Evolutionary conservation across 1,140 invertebrate genomes (phyloP), one percentile per base, ranked within the genome.

Genomic region (Harpegnathos saltator): DNA sequence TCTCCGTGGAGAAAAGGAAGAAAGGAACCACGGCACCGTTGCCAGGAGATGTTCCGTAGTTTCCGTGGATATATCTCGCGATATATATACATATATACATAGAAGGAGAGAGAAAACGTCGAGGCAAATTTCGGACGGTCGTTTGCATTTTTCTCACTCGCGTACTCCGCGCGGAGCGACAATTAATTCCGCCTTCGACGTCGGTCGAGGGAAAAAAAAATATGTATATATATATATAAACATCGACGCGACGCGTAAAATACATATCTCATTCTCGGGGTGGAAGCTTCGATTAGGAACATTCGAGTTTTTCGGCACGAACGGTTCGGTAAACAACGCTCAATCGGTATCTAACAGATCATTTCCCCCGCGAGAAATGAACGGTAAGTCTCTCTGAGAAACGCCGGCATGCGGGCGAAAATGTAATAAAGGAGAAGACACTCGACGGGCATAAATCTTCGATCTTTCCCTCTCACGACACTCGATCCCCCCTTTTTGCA

Each of bases 401-500:
- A 59, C 61, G 74, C 24, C 54, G 74, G 14, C 26, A 61, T 66
- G 62, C 74, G 54, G 62, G 50, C n/a, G 38, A 80, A 83, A 77
- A 78, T 68, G 82, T 83, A 83, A 83, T 83, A 83, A 83, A 80
- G 26, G 22, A 38, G 24, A 61, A 68, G 73, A 66, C 24, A 50
- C 22, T 68, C 12, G 52, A 78, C 66, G 17, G 38, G 62, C 56
- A 83, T 83, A 83, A 83, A 78, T 78, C 62, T 33, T 80, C 81
- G 62, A 78, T 83, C 62, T 63, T 83, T 68, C 24, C 12, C 63
- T 83, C 58, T 61, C 19, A 38, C 62, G 74, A 58, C 24, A 48
- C 48, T 63, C 38, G 48, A 63, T 33, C 19, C 52, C 26, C n/a
- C 66, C 33, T 33, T 38, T 61, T 14, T 44, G 0, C 1, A 33